Evolutionary conservation across 2,113 vertebrate genomes (phyloP).

Genomic region (Elgaria multicarinata): DNA sequence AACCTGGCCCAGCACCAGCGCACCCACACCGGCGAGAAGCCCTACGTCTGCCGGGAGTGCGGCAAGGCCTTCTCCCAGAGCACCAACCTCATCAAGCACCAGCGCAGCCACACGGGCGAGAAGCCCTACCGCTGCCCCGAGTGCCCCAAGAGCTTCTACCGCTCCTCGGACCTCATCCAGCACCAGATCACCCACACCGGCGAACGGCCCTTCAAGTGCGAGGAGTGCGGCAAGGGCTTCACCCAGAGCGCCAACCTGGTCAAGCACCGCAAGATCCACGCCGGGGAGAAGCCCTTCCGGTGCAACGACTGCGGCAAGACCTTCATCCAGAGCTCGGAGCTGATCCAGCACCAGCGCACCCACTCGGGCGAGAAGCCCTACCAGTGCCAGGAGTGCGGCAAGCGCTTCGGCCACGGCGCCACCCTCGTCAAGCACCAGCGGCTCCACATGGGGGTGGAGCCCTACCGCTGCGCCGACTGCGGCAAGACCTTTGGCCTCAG

Average conservation of each 20-base stretch:
- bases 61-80: conserved; percentile 44
- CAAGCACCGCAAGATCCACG: conserved; percentile 42
- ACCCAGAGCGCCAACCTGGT: conserved; percentile 44
- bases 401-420: conserved; percentile 35
- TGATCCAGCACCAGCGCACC: conserved; percentile 42
- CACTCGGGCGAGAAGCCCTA: conserved; percentile 41
- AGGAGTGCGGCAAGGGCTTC: conserved; percentile 35
- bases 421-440: conserved; percentile 45
- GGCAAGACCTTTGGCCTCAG: conserved; percentile 44
- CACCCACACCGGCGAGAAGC: conserved; percentile 39
- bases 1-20: conserved; percentile 41
- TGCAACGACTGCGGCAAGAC: conserved; percentile 40
- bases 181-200: conserved; percentile 35
- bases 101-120: conserved; percentile 27
- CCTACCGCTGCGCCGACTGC: conserved; percentile 20
- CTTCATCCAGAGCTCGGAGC: conserved; percentile 44
- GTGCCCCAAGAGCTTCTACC: conserved; percentile 43
- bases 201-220: conserved; percentile 36
- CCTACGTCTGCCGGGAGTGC: conserved; percentile 28
- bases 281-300: conserved; percentile 40
- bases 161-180: conserved; percentile 34
- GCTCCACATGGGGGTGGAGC: conserved; percentile 42
- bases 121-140: conserved; percentile 22
- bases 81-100: conserved; percentile 41
- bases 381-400: conserved; percentile 27